Base-by-base conservation (phyloP, 2,888 invertebrate genomes). In the Cephalotes varians region DNA sequence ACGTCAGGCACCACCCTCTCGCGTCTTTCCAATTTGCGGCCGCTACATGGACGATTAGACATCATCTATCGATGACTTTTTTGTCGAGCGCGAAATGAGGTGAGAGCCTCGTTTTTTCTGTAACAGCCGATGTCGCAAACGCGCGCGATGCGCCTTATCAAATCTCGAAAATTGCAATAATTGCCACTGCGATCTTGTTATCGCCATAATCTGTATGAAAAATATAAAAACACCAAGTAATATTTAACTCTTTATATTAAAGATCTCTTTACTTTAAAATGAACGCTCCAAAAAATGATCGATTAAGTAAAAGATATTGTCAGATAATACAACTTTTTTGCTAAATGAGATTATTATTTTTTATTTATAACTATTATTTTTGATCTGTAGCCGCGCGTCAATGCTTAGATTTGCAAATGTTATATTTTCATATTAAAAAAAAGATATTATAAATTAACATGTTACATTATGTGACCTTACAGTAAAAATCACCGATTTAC, bases 1-100 rank as follows among this genome's bases (percentile, higher is more conserved):
- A 86, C 83, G 86, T 83, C 83, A 83, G 47, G 64, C 12, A 21
- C 49, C n/a, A 56, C 74, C 49, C 56, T 77, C 77, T 51, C 12
- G 54, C 60, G 60, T 73, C 28, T 51, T 60, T 49, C 74, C 62
- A 82, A 82, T 85, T 85, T 51, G 56, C 58, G 37, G 15, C 31
- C 25, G 9, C 28, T 44, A 31, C 44, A 77, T 56, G 21, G 73
- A 77, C 44, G 74, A 72, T 77, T 77, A 77, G 40, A 25, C 56
- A 28, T 72, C 15, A 51, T 69, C 25, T 25, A 77, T 73, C 44
- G 44, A 77, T 77, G 73, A 56, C 7, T 72, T 77, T 72, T 77
- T 77, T 77, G 56, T 12, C 56, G 77, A 31, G 40, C 21, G 28
- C 37, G 77, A 77, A 71, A 56, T 56, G 56, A 77, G 44, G 73